phyloP scores from a whole-genome alignment of 2,888 invertebrate species.

The Clepsis dumicolana region DNA sequence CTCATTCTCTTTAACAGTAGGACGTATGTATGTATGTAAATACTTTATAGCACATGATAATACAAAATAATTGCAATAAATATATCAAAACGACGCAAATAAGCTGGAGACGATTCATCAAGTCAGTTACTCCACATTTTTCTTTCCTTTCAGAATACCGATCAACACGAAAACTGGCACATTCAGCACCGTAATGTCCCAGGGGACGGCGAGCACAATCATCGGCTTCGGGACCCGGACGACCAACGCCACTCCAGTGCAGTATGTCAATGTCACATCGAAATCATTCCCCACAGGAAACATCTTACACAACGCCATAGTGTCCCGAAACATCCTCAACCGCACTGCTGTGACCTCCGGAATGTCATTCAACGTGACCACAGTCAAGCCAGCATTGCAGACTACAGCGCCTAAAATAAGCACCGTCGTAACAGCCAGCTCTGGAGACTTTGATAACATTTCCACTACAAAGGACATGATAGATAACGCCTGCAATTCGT shows the following conservation, averaged over 20 bases:
- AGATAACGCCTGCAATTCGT: conserved; percentile 82
- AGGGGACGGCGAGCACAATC: conserved; percentile 79
- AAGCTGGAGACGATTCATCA: neutral
- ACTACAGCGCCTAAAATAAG: conserved; percentile 73
- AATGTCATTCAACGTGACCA: conserved; percentile 73
- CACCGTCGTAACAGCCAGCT: conserved; percentile 65
- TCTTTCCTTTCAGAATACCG: conserved; percentile 64
- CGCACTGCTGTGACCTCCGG: conserved; percentile 66
- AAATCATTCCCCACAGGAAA: conserved; percentile 83
- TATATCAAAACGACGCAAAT: too few species aligned
- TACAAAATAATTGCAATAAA: too few species aligned
- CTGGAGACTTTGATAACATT: conserved; percentile 74
- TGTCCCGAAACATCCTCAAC: conserved; percentile 79
- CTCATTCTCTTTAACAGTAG: too few species aligned
- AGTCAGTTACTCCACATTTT: neutral
- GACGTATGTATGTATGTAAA: too few species aligned
- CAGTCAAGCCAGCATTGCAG: conserved; percentile 69
- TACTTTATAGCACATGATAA: too few species aligned
- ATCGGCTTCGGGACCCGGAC: conserved; percentile 80
- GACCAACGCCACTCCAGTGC: conserved; percentile 71
- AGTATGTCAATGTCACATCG: conserved; percentile 80
- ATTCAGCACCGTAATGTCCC: conserved; percentile 81
- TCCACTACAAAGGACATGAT: conserved; percentile 83
- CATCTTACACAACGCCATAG: conserved; percentile 82
- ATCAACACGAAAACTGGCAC: conserved; percentile 77